A percentile compares a stretch with the other conserved stretches of the same genome.
phyloP scores from a whole-genome alignment of 2,113 vertebrate species.

The Muntiacus muntjak region DNA sequence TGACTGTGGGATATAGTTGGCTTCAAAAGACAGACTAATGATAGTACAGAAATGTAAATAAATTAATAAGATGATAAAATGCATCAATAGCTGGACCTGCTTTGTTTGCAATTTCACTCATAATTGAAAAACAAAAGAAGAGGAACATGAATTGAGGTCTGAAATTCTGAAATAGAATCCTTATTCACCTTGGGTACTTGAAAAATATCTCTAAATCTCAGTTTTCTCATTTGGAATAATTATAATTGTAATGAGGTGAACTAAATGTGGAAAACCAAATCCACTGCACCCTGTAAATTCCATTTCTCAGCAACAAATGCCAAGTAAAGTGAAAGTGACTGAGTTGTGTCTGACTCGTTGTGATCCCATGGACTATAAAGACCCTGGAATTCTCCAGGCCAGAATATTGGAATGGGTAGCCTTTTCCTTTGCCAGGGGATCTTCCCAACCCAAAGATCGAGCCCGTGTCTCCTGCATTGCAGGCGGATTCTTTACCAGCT shows the following conservation, averaged over 20 bases:
- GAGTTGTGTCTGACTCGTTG: neutral
- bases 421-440: neutral
- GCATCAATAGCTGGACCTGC: neutral
- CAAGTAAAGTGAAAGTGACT: neutral
- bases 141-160: neutral
- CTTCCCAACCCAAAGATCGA: neutral
- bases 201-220: neutral
- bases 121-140: neutral
- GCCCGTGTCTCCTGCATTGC: rapidly evolving
- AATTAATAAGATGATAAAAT: neutral
- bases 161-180: neutral
- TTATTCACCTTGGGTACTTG: neutral
- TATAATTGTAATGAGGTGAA: neutral
- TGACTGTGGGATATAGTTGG: neutral
- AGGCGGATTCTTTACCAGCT: neutral
- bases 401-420: neutral
- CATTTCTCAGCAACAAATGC: neutral
- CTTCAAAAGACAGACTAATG: neutral
- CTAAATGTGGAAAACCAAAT: neutral
- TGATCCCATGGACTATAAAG: neutral
- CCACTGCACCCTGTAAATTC: neutral
- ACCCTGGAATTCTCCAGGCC: neutral
- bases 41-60: neutral
- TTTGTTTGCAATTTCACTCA: neutral
- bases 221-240: neutral